Evolutionary conservation across 2,888 invertebrate genomes (phyloP).

Genomic region (Ennomos quercinarius): DNA sequence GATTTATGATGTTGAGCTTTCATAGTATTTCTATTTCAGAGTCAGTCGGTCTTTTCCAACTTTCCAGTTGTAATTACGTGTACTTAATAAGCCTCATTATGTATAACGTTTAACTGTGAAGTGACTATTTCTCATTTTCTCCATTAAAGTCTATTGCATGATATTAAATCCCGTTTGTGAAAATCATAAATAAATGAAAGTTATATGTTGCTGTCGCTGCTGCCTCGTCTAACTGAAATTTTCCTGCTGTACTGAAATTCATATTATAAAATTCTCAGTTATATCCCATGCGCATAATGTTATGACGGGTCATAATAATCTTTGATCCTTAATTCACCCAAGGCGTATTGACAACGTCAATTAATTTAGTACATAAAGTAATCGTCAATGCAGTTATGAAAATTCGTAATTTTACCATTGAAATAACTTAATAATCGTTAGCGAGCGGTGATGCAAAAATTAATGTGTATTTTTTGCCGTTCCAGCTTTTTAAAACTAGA

Average conservation of each 20-base stretch:
- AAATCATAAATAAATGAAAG: slow-evolving; percentile 9
- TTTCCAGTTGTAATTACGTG: not conserved
- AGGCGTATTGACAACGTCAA: too few species aligned
- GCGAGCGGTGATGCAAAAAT: slow-evolving; percentile 7
- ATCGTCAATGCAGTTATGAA: too few species aligned
- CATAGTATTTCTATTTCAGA: not conserved
- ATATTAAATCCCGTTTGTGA: slow-evolving; percentile 4
- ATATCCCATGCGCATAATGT: too few species aligned
- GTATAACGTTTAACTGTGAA: slow-evolving; percentile 2
- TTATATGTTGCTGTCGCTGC: slow-evolving; percentile 1
- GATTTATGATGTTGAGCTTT: too few species aligned
- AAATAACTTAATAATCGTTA: too few species aligned
- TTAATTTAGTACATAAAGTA: too few species aligned
- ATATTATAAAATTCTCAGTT: too few species aligned
- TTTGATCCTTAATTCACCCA: too few species aligned
- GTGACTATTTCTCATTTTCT: slow-evolving; percentile 17
- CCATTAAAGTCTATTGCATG: slow-evolving; percentile 11
- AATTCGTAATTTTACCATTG: too few species aligned
- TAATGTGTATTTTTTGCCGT: slow-evolving; percentile 9
- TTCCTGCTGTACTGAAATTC: too few species aligned
- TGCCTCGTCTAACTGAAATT: not conserved
- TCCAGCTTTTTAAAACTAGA: slow-evolving; percentile 23
- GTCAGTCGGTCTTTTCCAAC: not conserved
- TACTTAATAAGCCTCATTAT: not conserved
- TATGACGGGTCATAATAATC: too few species aligned